These are phyloP conservation scores for Cyanoliseus patagonus DNA, from an alignment of 2,113 vertebrate species.

Conservation along the genomic window DNA sequence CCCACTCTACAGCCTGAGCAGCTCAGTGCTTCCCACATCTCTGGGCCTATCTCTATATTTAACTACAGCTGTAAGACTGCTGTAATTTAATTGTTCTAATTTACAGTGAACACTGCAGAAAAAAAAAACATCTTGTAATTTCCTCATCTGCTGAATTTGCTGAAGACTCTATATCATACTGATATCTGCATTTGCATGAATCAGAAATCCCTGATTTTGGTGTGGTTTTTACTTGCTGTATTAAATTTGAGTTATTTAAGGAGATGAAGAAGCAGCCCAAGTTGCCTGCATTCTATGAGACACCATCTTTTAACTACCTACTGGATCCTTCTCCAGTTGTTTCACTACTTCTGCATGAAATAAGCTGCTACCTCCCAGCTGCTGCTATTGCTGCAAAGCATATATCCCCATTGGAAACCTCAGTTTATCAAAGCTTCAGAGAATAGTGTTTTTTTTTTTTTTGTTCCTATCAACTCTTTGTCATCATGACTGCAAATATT, in stretches of 20 bases:
- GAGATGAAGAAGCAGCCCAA: neutral
- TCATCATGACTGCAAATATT: neutral
- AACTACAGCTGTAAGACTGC: slow-evolving; percentile 28
- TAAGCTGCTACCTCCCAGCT: neutral
- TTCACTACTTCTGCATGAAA: neutral
- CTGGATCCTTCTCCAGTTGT: neutral
- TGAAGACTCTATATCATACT: neutral
- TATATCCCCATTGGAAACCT: neutral
- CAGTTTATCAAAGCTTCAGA: slow-evolving; percentile 16
- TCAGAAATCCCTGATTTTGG: neutral
- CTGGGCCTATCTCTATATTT: neutral
- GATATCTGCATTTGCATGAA: neutral
- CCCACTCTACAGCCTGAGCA: neutral
- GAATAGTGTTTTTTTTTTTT: neutral
- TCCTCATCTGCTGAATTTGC: slow-evolving; percentile 41
- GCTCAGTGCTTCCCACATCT: neutral
- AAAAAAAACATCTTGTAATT: slow-evolving; percentile 1
- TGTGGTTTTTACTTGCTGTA: neutral
- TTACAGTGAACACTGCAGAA: slow-evolving; percentile 27
- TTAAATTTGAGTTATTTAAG: neutral
- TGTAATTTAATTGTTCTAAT: slow-evolving; percentile 50
- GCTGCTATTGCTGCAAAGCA: neutral
- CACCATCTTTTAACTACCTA: neutral
- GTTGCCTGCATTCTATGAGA: neutral
- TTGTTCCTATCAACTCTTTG: neutral